Conservation (phyloP, 2,797 vertebrate species). For the Glossophaga mutica region DNA sequence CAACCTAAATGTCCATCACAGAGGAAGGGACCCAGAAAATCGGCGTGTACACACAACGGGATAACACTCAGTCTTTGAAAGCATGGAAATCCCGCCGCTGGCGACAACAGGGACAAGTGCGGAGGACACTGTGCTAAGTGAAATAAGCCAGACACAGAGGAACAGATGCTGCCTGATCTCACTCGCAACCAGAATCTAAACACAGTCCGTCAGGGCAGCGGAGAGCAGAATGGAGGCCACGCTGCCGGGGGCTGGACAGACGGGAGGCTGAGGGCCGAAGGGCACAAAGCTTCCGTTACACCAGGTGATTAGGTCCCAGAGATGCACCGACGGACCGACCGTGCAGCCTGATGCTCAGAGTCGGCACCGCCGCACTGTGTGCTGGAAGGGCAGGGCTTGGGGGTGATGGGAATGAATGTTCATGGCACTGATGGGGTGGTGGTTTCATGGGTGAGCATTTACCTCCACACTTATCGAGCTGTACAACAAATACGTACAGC, state of each 20-base stretch:
- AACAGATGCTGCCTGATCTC: background rate
- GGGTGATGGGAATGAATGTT: background rate
- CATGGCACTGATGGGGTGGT: background rate
- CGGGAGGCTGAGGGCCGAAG: background rate
- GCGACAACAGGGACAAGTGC: background rate
- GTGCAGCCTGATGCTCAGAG: too few species aligned
- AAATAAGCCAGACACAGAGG: background rate
- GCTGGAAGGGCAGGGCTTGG: background rate
- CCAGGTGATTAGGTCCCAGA: background rate
- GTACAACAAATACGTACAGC: background rate
- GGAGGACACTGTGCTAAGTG: background rate
- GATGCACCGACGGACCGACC: too few species aligned
- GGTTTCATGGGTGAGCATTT: background rate
- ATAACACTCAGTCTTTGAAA: background rate
- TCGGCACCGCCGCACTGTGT: fast-evolving
- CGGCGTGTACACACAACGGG: too few species aligned
- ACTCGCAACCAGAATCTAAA: background rate
- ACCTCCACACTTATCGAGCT: background rate
- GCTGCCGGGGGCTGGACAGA: too few species aligned
- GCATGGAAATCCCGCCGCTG: background rate
- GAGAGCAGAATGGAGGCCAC: too few species aligned
- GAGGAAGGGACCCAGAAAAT: background rate
- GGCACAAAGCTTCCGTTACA: background rate
- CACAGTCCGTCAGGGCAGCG: background rate
- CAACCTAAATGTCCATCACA: background rate